Evolutionary conservation across 1,140 invertebrate species (phyloP).

Genomic region (Anthonomus grandis): DNA sequence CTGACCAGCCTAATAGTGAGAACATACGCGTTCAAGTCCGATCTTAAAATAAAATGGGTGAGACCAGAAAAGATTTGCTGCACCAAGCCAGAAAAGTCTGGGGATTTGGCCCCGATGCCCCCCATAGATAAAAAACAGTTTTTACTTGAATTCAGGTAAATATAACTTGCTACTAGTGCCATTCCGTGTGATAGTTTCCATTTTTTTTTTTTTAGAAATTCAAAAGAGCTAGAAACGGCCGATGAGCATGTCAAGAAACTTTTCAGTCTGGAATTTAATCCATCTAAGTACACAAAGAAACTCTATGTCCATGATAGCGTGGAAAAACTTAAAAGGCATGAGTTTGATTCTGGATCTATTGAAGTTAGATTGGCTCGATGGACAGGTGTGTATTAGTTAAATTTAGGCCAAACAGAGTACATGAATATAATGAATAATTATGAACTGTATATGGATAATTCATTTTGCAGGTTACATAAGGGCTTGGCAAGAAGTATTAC

Average conservation of each 20-base stretch:
- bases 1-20: constrained; percentile 5
- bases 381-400: constrained; percentile 29
- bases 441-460: constrained; percentile 32
- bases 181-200: background rate
- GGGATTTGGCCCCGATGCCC: constrained; percentile 53
- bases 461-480: constrained; percentile 49
- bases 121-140: constrained; percentile 47
- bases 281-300: constrained; percentile 42
- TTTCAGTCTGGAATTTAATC: constrained; percentile 56
- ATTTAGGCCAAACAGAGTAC: no score
- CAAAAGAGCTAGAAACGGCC: constrained; percentile 55
- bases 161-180: background rate
- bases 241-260: constrained; percentile 57
- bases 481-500: constrained; percentile 53
- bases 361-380: constrained; percentile 56
- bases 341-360: constrained; percentile 54
- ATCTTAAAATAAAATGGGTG: constrained; percentile 63
- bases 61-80: constrained; percentile 56
- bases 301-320: constrained; percentile 49
- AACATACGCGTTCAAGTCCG: constrained; percentile 54
- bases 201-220: constrained; percentile 37
- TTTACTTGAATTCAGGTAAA: constrained; percentile 41
- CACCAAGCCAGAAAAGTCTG: constrained; percentile 54
- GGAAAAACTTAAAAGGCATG: constrained; percentile 56
- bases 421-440: constrained; percentile 3